These are phyloP conservation scores for Nomada goodeniana DNA, from an alignment of 2,888 invertebrate genomes.

Conservation along the genomic window DNA sequence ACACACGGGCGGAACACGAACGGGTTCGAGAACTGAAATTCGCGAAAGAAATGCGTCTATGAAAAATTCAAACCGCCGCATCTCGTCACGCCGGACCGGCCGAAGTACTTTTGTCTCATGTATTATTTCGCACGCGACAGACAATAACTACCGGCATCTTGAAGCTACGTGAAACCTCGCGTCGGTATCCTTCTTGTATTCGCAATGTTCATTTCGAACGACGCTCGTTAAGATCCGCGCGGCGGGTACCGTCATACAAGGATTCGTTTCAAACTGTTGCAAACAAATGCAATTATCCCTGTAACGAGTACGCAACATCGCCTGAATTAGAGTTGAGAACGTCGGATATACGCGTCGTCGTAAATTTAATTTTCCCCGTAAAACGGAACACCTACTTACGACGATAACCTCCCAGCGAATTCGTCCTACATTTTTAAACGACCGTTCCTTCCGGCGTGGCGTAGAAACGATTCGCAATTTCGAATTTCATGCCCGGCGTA, in stretches of 20 bases:
- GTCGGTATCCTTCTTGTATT: too few species aligned
- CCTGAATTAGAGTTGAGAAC: too few species aligned
- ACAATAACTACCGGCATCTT: too few species aligned
- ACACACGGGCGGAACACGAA: neutral
- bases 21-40: slow-evolving; percentile 32
- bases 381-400: slow-evolving; percentile 46
- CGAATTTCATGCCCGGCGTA: neutral
- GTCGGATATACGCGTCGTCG: too few species aligned
- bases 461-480: neutral
- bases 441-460: neutral
- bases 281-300: too few species aligned
- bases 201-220: too few species aligned
- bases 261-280: too few species aligned
- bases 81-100: slow-evolving; percentile 23
- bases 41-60: slow-evolving; percentile 30
- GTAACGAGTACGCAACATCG: too few species aligned
- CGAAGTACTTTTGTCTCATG: slow-evolving; percentile 34
- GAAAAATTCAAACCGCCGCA: slow-evolving; percentile 36
- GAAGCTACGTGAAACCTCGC: too few species aligned
- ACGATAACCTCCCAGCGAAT: slow-evolving; percentile 26
- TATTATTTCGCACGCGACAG: slow-evolving; percentile 18
- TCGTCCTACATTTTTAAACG: slow-evolving; percentile 35
- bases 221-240: too few species aligned
- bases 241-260: too few species aligned
- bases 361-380: too few species aligned